A percentile compares a stretch with the other conserved stretches of the same genome.
Conservation (phyloP, 2,113 vertebrate genomes). For the Mormyrus lacerda region DNA sequence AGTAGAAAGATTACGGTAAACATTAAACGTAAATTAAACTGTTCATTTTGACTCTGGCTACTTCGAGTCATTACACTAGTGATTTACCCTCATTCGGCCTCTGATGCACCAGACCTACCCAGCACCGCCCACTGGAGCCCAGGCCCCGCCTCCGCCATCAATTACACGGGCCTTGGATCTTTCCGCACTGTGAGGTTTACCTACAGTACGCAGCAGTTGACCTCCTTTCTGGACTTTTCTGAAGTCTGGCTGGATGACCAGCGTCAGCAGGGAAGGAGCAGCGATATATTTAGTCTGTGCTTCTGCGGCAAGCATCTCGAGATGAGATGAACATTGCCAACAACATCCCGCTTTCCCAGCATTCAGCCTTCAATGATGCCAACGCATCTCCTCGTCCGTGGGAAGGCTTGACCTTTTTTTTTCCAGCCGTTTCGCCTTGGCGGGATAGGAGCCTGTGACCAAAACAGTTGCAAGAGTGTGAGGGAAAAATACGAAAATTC, state of each 20-base stretch:
- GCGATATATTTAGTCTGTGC: neutral
- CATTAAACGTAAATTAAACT: neutral
- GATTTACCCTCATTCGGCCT: neutral
- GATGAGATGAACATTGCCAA: neutral
- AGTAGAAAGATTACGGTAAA: neutral
- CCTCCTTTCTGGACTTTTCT: neutral
- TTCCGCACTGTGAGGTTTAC: neutral
- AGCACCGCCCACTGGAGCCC: neutral
- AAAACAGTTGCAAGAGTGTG: slow-evolving; percentile 48
- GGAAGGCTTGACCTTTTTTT: slow-evolving; percentile 62
- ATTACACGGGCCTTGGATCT: neutral
- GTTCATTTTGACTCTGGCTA: neutral
- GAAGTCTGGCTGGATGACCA: neutral
- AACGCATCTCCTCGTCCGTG: slow-evolving; percentile 55
- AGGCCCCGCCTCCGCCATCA: neutral
- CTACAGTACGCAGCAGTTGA: neutral
- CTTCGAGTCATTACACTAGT: neutral
- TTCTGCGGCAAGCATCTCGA: neutral
- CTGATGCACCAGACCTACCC: neutral
- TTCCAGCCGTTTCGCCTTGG: slow-evolving; percentile 46
- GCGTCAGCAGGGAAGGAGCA: neutral
- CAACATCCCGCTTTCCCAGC: neutral
- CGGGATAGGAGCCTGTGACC: slow-evolving; percentile 70
- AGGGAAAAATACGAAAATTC: slow-evolving; percentile 42
- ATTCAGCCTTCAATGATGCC: slow-evolving; percentile 45